Percentiles rank a stretch among this genome's conserved stretches.
Evolutionary conservation across 2,797 vertebrate species (phyloP).

Genomic region (Streptopelia turtur): DNA sequence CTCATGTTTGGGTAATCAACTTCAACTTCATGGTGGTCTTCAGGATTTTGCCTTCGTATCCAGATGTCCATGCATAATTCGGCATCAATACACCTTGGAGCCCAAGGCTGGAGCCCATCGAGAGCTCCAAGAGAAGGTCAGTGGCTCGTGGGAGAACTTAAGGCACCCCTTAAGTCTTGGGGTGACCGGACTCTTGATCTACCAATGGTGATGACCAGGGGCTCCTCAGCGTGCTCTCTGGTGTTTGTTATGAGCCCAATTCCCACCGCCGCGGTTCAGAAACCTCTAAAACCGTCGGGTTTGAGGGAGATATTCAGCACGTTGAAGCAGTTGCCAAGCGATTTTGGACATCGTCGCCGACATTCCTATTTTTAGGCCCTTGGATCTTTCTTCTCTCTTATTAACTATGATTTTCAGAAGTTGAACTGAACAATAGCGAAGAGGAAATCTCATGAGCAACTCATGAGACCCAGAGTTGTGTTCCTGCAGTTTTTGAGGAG

Average conservation of each 20-base stretch:
- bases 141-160: neutral
- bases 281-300: neutral
- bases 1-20: neutral
- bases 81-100: neutral
- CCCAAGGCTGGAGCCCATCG: neutral
- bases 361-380: neutral
- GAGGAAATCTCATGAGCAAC: neutral
- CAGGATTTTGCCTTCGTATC: neutral
- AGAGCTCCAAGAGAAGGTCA: neutral
- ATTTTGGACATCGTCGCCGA: neutral
- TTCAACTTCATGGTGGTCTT: neutral
- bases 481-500: neutral
- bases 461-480: neutral
- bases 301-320: neutral
- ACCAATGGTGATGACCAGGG: neutral
- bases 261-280: fast-evolving
- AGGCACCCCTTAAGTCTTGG: neutral
- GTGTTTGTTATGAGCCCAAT: fast-evolving
- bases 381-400: neutral
- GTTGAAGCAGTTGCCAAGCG: neutral
- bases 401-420: neutral
- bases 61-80: neutral
- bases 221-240: neutral
- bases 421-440: neutral
- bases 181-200: fast-evolving